Evolutionary conservation across 2,797 vertebrate species (phyloP).

Genomic region (Pseudocheirus occidentalis): DNA sequence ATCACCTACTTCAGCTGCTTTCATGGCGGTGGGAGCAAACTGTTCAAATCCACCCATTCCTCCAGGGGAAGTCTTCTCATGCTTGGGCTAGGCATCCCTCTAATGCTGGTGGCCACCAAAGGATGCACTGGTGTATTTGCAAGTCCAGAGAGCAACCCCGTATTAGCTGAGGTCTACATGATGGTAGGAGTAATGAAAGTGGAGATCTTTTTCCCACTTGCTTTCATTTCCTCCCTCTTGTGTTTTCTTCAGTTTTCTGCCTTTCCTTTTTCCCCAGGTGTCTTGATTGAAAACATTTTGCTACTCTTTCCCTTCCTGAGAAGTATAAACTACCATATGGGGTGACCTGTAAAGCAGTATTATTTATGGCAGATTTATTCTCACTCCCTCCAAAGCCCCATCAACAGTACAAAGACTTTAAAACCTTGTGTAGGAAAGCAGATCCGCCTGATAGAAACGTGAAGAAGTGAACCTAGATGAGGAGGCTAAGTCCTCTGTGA

Average conservation of each 20-base stretch:
- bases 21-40: neutral
- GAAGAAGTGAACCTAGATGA: neutral
- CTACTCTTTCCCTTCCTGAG: neutral
- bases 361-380: neutral
- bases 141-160: neutral
- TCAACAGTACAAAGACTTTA: neutral
- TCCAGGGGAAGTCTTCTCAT: neutral
- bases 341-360: neutral
- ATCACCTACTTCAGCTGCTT: neutral
- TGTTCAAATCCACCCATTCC: neutral
- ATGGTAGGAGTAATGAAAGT: neutral
- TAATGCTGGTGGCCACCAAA: neutral
- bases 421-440: neutral
- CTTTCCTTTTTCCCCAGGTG: neutral
- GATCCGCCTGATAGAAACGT: neutral
- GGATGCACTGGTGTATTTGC: neutral
- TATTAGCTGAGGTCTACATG: neutral
- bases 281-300: neutral
- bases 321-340: neutral
- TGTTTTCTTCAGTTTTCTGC: neutral
- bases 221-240: neutral
- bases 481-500: neutral
- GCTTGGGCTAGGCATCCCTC: neutral
- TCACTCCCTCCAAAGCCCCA: neutral
- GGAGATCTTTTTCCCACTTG: neutral